Evolutionary conservation across 2,113 vertebrate genomes (phyloP), one percentile per base, ranked within the genome.

Genomic region (Ailurus styani): DNA sequence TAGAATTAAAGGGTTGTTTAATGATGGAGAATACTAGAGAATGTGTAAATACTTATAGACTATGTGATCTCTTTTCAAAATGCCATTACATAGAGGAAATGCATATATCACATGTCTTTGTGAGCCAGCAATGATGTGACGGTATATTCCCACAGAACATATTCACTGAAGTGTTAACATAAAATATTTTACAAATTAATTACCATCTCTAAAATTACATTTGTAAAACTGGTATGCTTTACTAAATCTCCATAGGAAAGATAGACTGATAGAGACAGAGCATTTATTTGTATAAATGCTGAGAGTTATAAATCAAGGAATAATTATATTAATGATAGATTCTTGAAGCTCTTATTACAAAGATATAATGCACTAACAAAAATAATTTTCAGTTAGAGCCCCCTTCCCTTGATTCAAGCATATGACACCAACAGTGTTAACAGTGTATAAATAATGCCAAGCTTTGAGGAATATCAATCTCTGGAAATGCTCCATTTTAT

Each of bases 111-210:
- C 3, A 78, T 31, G 7, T 78, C 77, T 94, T 97, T 64, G 27
- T 86, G 81, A 97, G 55, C 40, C 73, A 94, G 70, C 20, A 92
- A 70, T 42, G 21, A 57, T 42, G 37, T 96, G 29, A 90, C 12
- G 90, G 34, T 95, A 60, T 73, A 84, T 79, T 83, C 37, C 75
- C 85, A 96, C 3, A 72, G 86, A 96, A 77, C n/a, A 78, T 42
- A 94, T 64, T 87, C 72, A 93, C 13, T 66, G 50, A 94, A 95
- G 4, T 90, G 21, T 72, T 96, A 91, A 83, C 62, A 92, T 47
- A 54, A 96, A 96, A 89, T 87, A 94, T 85, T 95, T 97, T 75
- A 89, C 14, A 66, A 96, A 91, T 91, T 91, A 95, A 96, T 96
- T 94, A 86, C 50, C 18, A 64, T 95, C 29, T 87, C 86, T 96